These are phyloP conservation scores for Venustoraphidia nigricollis DNA, from an alignment of 2,888 invertebrate genomes.

Conservation along the genomic window DNA sequence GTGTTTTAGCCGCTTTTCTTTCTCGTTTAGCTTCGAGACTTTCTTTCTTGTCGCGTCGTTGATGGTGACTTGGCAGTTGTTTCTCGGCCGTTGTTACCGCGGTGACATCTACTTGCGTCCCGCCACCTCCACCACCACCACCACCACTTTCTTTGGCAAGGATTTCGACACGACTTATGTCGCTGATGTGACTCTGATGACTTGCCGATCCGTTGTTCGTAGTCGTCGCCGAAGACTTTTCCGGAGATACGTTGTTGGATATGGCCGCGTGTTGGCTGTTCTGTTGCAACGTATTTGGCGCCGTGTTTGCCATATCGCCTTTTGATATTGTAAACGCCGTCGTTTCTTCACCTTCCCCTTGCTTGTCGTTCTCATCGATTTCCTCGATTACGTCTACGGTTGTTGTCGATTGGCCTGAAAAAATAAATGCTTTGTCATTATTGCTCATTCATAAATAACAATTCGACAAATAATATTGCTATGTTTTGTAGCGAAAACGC, in stretches of 20 bases:
- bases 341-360: conserved; percentile 38
- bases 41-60: conserved; percentile 43
- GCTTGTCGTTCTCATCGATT: conserved; percentile 17
- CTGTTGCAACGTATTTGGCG: conserved; percentile 11
- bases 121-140: conserved; percentile 29
- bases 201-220: conserved; percentile 42
- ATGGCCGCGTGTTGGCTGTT: conserved; percentile 26
- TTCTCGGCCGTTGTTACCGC: conserved; percentile 18
- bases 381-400: conserved; percentile 28
- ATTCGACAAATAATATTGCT: not conserved
- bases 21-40: conserved; percentile 65
- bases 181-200: conserved; percentile 32
- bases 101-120: conserved; percentile 56
- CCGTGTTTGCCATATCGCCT: conserved; percentile 19
- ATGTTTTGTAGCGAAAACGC: no score
- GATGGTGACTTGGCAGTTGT: conserved; percentile 16
- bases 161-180: conserved; percentile 27
- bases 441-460: not conserved
- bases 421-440: not conserved
- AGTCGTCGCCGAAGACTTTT: conserved; percentile 48
- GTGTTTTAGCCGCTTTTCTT: conserved; percentile 66
- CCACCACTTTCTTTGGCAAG: conserved; percentile 15
- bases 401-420: conserved; percentile 28
- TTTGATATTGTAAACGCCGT: conserved; percentile 58
- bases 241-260: conserved; percentile 43